Evolutionary conservation across 2,797 vertebrate genomes (phyloP), one percentile per base, ranked within the genome.

Genomic region (Graptemys geographica): DNA sequence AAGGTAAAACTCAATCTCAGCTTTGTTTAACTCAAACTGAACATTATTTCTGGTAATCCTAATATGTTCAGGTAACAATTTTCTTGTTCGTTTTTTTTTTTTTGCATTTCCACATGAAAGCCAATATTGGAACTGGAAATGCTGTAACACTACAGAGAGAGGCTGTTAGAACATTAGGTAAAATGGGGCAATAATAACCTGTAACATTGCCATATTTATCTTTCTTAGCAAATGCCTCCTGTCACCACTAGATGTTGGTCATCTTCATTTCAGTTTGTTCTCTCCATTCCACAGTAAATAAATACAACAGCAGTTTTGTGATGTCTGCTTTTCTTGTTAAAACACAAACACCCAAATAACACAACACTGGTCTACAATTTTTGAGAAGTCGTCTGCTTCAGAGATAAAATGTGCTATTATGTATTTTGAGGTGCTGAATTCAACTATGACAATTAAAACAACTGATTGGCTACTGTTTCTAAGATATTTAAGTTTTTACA

Each of bases 191-290:
- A 79, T 81, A 91, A 81, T 72, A 59, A 55, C 90, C 86, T 28
- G 51, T 82, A 87, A 74, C 84, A 76, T 5, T 88, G 86, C 81
- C 49, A 33, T 83, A 59, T 94, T 94, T 96, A 91, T 88, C 95
- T 94, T 69, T 65, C 37, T 85, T 81, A 81, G 52, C 37, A 93
- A 93, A 92, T 65, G 82, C 27, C 11, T 93, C 78, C 90, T 94
- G 79, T 94, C 79, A 89, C 47, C 84, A 56, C 37, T 59, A n/a
- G 51, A n/a, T 87, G 59, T 51, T 94, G 27, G 53, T 94, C 87
- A 96, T 89, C 92, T 96, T 90, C 53, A 81, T 55, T 90, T 88
- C 90, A 81, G 81, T 92, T n/a, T 81, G 84, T 83, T 95, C 83
- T 92, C 95, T 90, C 69, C 31, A 76, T 19, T 88, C 21, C 41